A percentile compares a stretch with the other conserved stretches of the same genome.
Evolutionary conservation across 1,140 invertebrate genomes (phyloP).

Genomic region (Eubasilissa regina): DNA sequence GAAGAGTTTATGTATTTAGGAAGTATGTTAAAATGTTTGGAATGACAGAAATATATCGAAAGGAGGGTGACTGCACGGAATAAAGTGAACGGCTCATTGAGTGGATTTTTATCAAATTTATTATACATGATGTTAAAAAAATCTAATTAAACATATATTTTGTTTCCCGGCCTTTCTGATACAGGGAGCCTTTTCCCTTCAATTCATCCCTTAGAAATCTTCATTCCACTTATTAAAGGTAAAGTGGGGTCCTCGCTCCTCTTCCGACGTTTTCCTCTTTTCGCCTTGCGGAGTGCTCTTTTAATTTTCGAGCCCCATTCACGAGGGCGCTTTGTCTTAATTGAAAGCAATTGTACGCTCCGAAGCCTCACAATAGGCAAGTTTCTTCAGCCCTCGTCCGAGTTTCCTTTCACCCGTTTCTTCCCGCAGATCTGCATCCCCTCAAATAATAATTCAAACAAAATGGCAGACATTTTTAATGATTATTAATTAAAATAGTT

Average conservation of each 20-base stretch:
- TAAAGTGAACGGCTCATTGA: too few relatives aligned
- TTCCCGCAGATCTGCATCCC: constrained; percentile 12
- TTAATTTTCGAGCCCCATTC: constrained; percentile 54
- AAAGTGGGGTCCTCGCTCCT: constrained; percentile 19
- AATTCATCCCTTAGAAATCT: constrained; percentile 4
- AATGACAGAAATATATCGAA: too few relatives aligned
- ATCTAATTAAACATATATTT: too few relatives aligned
- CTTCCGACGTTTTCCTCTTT: constrained; percentile 31
- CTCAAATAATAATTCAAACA: too few relatives aligned
- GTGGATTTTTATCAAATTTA: too few relatives aligned
- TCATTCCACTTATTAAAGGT: constrained; percentile 31
- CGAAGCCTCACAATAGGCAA: constrained; percentile 49
- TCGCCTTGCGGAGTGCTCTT: constrained; percentile 51
- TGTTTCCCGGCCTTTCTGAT: too few relatives aligned
- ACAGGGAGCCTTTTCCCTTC: not conserved
- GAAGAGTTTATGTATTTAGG: too few relatives aligned
- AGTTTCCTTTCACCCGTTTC: constrained; percentile 40
- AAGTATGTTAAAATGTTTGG: too few relatives aligned
- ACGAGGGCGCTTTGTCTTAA: constrained; percentile 53
- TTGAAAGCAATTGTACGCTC: constrained; percentile 60
- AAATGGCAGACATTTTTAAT: too few relatives aligned
- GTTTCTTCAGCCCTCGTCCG: constrained; percentile 39
- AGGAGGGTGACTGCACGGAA: too few relatives aligned
- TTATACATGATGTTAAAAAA: too few relatives aligned
- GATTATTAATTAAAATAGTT: too few relatives aligned